Base-by-base conservation (phyloP, 2,113 vertebrate genomes). In the Trematocara zebra region DNA sequence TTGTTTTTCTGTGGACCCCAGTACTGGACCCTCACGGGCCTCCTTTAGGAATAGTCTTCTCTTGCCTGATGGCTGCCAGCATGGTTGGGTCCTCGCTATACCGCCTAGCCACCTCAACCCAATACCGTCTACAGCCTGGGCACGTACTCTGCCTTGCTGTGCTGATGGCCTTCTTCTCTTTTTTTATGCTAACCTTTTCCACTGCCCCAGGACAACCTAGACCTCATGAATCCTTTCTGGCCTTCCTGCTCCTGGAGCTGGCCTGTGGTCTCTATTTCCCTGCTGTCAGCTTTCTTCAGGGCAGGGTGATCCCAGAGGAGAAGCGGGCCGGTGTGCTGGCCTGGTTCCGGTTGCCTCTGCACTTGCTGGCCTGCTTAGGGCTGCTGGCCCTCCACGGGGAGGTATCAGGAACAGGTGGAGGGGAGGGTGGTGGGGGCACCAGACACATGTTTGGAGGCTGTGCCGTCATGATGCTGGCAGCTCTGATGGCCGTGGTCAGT, bases 1-100 rank as follows among this genome's bases (percentile, higher is more conserved):
- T 99, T 93, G 95, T 99, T 84, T 99, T 99, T 90, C 96, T 99
- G 17, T 99, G 98, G 98, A 99, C 98, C 0, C 98, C 98, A 0
- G 98, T 99, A 5, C 90, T 99, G 85, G 97, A 98, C 87, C 97
- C 98, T 15, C 95, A 98, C 3, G 97, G 97, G 3, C 96, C 98
- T 18, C 98, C 98, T 0, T 88, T 99, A 85, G 98, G 98, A 82
- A 96, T 99, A 3, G 95, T 98, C 31, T 99, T 99, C 88, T 98
- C 98, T 54, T 96, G 97, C 64, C 96, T 99, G 80, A 99, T 99
- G 98, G 97, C 98, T 2, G 97, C 98, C 89, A 97, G 97, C 91
- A 96, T 97, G 95, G 91, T 96, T 2, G 98, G 98, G 56, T 98
- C 98, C 31, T 96, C 96, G 1, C 95, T 99, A 7, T 99, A 97